phyloP scores from a whole-genome alignment of 2,797 vertebrate genomes.

The Adelosebastes latens region DNA sequence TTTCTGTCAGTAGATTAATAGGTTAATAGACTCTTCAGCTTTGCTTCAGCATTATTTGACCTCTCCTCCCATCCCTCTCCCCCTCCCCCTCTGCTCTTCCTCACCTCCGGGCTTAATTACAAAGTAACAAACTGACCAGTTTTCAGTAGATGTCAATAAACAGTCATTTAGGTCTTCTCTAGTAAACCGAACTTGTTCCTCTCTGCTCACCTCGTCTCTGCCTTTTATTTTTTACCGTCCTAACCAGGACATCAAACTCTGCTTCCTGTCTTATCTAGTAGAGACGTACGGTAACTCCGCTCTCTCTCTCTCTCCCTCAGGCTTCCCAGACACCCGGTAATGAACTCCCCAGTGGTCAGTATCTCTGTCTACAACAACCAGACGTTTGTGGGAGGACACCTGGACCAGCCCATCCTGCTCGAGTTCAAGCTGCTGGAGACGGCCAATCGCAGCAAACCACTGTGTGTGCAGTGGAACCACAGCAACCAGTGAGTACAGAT shows the following conservation, averaged over 20 bases:
- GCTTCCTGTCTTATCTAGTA: background rate
- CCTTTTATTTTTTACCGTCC: background rate
- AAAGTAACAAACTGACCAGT: conserved; percentile 22
- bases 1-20: no score
- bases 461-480: conserved; percentile 98
- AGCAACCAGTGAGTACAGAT: conserved; percentile 87
- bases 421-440: conserved; percentile 96
- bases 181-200: background rate
- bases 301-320: conserved; percentile 68
- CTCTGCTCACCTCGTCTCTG: background rate
- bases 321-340: conserved; percentile 94
- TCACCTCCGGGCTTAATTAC: conserved; percentile 40
- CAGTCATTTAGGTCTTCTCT: conserved; percentile 19
- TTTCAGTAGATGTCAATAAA: conserved; percentile 27
- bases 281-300: background rate
- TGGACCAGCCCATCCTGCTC: conserved; percentile 90
- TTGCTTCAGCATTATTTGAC: no score
- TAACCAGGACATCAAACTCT: conserved; percentile 7
- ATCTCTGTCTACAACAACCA: conserved; percentile 93
- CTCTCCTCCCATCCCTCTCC: background rate
- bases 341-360: conserved; percentile 97
- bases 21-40: no score
- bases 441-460: conserved; percentile 95
- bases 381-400: conserved; percentile 87
- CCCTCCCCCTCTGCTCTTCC: background rate